Evolutionary conservation across 2,888 invertebrate genomes (phyloP).

Genomic region (Rhagonycha lutea): DNA sequence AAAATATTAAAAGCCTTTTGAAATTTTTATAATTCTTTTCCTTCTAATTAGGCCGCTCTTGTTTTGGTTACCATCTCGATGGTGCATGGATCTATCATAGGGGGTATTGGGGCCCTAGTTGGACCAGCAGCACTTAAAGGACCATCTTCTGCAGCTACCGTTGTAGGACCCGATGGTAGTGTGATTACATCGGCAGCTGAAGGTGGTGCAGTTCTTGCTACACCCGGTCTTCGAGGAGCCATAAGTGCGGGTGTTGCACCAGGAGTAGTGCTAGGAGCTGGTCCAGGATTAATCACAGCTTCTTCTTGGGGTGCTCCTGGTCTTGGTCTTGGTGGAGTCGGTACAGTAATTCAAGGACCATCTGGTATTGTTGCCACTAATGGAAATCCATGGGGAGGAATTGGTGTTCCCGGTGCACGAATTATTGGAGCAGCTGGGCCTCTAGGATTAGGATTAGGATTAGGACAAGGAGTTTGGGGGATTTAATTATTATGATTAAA

Average conservation of each 20-base stretch:
- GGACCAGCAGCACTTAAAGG: constrained; percentile 34
- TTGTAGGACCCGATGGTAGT: constrained; percentile 52
- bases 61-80: constrained; percentile 13
- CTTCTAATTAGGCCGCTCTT: too few relatives aligned
- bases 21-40: too few relatives aligned
- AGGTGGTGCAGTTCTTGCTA: constrained; percentile 52
- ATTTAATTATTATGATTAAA: too few relatives aligned
- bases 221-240: constrained; percentile 43
- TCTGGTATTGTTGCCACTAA: too few relatives aligned
- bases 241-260: constrained; percentile 9
- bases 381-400: too few relatives aligned
- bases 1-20: too few relatives aligned
- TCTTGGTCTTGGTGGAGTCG: not conserved
- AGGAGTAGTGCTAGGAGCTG: not conserved
- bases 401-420: too few relatives aligned
- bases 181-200: constrained; percentile 54
- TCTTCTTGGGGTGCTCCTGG: not conserved
- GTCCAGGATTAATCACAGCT: constrained; percentile 1
- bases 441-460: too few relatives aligned
- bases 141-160: constrained; percentile 14
- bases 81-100: constrained; percentile 26
- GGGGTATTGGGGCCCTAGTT: constrained; percentile 19
- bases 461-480: too few relatives aligned
- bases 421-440: too few relatives aligned
- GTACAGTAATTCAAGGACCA: not conserved